Conservation (phyloP, 1,140 invertebrate species). For the Diachasma alloeum region DNA sequence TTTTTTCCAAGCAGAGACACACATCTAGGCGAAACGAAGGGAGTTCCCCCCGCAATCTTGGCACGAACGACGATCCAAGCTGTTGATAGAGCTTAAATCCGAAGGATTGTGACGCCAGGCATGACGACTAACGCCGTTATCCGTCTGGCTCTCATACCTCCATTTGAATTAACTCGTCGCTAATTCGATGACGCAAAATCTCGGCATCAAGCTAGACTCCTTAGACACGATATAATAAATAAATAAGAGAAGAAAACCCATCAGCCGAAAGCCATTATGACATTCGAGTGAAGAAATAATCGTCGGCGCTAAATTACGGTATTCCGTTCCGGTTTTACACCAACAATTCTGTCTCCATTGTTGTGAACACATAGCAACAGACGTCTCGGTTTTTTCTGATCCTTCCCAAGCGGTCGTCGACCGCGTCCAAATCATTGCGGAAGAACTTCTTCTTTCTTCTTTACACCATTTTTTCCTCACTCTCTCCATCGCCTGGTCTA, state of each 20-base stretch:
- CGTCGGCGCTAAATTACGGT: background rate
- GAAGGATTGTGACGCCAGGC: background rate
- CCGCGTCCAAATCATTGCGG: slow-evolving; percentile 15
- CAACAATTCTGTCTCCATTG: slow-evolving; percentile 4
- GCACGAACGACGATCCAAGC: background rate
- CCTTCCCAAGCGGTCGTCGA: slow-evolving; percentile 22
- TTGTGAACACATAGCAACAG: slow-evolving; percentile 2
- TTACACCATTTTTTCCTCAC: background rate
- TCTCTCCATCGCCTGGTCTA: background rate
- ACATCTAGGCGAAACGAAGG: background rate
- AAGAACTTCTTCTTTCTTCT: slow-evolving; percentile 12
- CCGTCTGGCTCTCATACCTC: background rate
- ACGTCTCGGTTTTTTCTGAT: background rate
- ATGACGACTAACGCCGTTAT: background rate
- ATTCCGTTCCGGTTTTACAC: background rate
- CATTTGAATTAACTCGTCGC: background rate
- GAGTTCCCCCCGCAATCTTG: background rate
- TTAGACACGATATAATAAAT: too few relatives aligned
- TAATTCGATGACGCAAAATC: background rate
- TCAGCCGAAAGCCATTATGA: background rate
- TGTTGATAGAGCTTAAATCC: background rate
- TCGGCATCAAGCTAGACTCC: too few relatives aligned
- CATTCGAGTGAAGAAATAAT: background rate
- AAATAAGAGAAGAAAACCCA: too few relatives aligned
- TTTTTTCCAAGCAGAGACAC: background rate